A percentile compares a stretch with the other conserved stretches of the same genome.
phyloP scores from a whole-genome alignment of 2,797 vertebrate genomes.

The Dermochelys coriacea region DNA sequence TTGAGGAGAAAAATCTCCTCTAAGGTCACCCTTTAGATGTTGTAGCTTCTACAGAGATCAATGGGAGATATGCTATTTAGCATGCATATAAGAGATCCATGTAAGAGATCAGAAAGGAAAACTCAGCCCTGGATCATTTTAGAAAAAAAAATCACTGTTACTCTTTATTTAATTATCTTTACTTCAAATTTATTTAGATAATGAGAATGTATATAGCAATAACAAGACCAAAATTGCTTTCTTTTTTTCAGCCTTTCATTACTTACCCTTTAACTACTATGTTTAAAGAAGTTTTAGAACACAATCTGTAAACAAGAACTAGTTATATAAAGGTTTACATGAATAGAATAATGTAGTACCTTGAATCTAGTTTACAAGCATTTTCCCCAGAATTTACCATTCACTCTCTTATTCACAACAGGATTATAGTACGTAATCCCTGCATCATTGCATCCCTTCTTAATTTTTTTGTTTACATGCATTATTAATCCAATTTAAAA shows the following conservation, averaged over 20 bases:
- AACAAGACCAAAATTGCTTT: background rate
- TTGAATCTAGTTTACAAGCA: background rate
- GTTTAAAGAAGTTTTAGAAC: background rate
- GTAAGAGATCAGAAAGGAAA: constrained; percentile 10
- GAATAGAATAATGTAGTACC: background rate
- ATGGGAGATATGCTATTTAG: background rate
- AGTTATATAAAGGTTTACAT: background rate
- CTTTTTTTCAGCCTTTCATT: background rate
- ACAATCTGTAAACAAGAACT: background rate
- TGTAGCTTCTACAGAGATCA: background rate
- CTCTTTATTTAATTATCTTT: background rate
- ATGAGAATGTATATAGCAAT: background rate
- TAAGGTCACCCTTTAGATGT: background rate
- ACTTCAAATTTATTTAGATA: constrained; percentile 4
- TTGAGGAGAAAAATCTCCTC: background rate
- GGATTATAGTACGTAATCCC: constrained; percentile 39
- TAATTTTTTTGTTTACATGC: constrained; percentile 22
- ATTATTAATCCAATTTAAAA: constrained; percentile 3
- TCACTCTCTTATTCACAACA: background rate
- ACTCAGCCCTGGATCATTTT: background rate
- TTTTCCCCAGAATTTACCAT: background rate
- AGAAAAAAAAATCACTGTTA: background rate
- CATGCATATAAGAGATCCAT: background rate
- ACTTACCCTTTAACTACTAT: background rate
- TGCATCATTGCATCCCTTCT: constrained; percentile 7